Percentiles rank a stretch among this genome's conserved stretches.
Conservation (phyloP, 2,797 vertebrate species). For the Halcyon smyrnensis region DNA sequence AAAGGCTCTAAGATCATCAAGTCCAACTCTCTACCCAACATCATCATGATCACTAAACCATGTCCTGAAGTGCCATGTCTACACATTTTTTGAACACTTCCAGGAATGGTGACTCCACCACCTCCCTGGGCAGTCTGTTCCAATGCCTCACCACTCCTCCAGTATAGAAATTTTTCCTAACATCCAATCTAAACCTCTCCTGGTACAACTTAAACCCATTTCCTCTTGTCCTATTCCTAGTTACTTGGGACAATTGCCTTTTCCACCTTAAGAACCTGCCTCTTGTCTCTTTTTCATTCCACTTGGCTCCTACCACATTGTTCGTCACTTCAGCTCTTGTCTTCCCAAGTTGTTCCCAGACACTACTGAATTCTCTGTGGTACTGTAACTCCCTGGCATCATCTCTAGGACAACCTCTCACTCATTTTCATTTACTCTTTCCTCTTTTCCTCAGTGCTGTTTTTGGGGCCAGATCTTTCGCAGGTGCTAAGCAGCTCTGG, state of each 20-base stretch:
- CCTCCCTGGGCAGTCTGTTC: too few species aligned
- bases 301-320: neutral
- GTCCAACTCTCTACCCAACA: too few species aligned
- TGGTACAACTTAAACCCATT: too few species aligned
- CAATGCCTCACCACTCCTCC: too few species aligned
- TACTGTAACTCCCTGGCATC: neutral
- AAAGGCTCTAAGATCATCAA: too few species aligned
- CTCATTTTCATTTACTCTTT: neutral
- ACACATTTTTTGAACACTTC: too few species aligned
- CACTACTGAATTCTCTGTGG: neutral
- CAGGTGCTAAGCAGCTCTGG: neutral
- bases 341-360: neutral
- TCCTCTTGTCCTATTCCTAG: too few species aligned
- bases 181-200: too few species aligned
- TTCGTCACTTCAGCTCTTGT: neutral
- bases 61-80: too few species aligned
- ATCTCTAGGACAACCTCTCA: neutral
- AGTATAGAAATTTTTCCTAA: too few species aligned
- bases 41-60: too few species aligned
- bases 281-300: neutral
- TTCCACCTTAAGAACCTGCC: neutral
- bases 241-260: neutral
- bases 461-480: neutral
- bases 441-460: neutral
- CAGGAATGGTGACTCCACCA: too few species aligned